These are phyloP conservation scores for Carcina quercana DNA, from an alignment of 2,888 invertebrate species.

Conservation along the genomic window DNA sequence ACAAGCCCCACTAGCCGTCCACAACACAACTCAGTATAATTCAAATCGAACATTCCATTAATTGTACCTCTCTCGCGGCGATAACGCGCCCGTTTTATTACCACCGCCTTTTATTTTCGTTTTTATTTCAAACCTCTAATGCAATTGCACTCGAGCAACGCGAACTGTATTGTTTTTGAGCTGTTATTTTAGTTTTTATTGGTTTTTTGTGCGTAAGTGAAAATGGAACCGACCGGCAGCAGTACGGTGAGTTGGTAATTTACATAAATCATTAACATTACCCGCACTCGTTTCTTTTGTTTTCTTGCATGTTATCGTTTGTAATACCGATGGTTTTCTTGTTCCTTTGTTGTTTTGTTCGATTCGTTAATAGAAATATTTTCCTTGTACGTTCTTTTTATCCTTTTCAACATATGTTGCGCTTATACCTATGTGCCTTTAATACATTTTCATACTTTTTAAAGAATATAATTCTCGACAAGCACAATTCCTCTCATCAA, in stretches of 20 bases:
- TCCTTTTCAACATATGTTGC: too few species aligned
- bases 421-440: too few species aligned
- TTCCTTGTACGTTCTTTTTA: too few species aligned
- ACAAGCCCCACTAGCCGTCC: conserved; percentile 31
- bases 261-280: conserved; percentile 11
- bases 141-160: conserved; percentile 66
- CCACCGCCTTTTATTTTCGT: conserved; percentile 52
- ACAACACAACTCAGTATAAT: conserved; percentile 27
- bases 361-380: too few species aligned
- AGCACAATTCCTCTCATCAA: too few species aligned
- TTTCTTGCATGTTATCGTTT: neutral
- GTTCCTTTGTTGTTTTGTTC: neutral
- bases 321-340: neutral
- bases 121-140: conserved; percentile 65
- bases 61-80: conserved; percentile 55
- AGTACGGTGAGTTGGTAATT: conserved; percentile 49
- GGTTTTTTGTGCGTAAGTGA: conserved; percentile 53
- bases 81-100: conserved; percentile 62
- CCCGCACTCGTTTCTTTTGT: too few species aligned
- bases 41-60: conserved; percentile 61
- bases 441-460: too few species aligned
- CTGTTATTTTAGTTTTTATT: conserved; percentile 51
- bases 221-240: conserved; percentile 38
- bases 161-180: conserved; percentile 51
- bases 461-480: too few species aligned